Conservation (phyloP, 2,888 invertebrate genomes). For the Nemurella pictetii region DNA sequence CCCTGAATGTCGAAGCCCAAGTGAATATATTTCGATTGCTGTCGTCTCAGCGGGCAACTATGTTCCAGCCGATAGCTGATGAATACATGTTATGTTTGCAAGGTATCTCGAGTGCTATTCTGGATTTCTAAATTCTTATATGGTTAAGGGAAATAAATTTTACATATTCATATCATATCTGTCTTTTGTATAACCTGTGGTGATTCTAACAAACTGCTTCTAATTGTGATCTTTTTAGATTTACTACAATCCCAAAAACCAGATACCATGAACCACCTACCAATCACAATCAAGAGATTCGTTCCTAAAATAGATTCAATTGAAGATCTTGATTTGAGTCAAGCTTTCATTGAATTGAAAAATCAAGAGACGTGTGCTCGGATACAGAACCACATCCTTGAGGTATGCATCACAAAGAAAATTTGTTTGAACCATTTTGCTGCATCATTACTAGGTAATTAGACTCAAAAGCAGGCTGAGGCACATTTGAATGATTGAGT, state of each 20-base stretch:
- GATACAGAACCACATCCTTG: not conserved
- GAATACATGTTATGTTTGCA: constrained; percentile 55
- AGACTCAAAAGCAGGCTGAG: too few species aligned
- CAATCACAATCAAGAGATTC: not conserved
- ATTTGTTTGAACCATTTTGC: not conserved
- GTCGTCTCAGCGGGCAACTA: constrained; percentile 56
- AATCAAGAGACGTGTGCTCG: not conserved
- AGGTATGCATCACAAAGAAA: not conserved
- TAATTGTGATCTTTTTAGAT: not conserved
- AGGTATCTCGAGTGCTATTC: too few species aligned
- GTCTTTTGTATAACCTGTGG: not conserved
- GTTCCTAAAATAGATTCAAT: not conserved
- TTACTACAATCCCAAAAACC: not conserved
- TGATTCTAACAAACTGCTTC: not conserved
- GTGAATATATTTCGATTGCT: constrained; percentile 59
- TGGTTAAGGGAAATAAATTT: not conserved
- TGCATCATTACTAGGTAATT: too few species aligned
- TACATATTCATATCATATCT: not conserved
- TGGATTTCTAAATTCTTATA: not conserved
- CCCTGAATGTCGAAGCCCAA: constrained; percentile 59
- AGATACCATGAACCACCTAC: not conserved
- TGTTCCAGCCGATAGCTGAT: constrained; percentile 55
- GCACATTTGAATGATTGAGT: too few species aligned
- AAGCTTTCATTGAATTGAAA: not conserved
- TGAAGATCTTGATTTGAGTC: not conserved